A percentile compares a stretch with the other conserved stretches of the same genome.
Evolutionary conservation across 1,140 invertebrate genomes (phyloP).

Genomic region (Polypedilum vanderplanki): DNA sequence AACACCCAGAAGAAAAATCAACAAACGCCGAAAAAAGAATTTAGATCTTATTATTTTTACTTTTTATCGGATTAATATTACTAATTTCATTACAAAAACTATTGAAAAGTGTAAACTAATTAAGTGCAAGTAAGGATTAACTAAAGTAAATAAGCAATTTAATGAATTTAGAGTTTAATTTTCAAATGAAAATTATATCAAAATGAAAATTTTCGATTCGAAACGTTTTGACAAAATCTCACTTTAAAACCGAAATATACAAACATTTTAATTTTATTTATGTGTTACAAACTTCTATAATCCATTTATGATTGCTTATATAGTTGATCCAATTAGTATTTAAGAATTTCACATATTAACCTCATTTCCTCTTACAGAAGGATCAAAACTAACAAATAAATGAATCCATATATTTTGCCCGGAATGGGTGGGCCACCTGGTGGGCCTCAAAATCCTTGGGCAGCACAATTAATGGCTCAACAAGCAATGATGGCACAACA

Average conservation of each 20-base stretch:
- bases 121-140: too few species aligned
- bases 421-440: neutral
- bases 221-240: neutral
- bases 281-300: neutral
- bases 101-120: too few species aligned
- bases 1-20: too few species aligned
- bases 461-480: constrained; percentile 71
- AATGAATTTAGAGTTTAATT: too few species aligned
- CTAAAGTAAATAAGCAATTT: too few species aligned
- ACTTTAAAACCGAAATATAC: neutral
- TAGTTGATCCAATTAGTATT: neutral
- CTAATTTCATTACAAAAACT: neutral
- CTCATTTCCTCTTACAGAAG: neutral
- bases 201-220: neutral
- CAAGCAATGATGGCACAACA: constrained; percentile 50
- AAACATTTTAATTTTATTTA: neutral
- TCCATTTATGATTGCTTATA: neutral
- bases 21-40: too few species aligned
- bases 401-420: neutral
- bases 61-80: neutral
- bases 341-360: neutral
- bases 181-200: neutral
- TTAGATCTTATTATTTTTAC: too few species aligned
- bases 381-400: neutral
- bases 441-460: constrained; percentile 58